Evolutionary conservation across 2,797 vertebrate genomes (phyloP).

Genomic region (Poecilia picta): DNA sequence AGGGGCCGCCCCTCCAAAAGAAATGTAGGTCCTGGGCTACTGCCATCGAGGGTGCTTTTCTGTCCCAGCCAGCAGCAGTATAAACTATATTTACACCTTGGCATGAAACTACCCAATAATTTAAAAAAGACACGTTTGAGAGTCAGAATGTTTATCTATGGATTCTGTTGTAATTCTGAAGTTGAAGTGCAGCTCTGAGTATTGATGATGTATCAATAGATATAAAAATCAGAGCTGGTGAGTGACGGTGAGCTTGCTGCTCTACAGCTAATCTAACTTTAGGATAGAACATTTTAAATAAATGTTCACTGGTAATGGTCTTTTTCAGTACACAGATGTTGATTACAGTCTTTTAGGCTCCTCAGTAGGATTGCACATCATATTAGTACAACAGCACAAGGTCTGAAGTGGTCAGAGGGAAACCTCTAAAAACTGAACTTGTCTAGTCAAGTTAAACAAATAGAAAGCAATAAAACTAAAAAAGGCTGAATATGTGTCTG

Average conservation of each 20-base stretch:
- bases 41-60: too few relatives aligned
- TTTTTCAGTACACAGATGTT: neutral
- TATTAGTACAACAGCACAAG: neutral
- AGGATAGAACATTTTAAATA: neutral
- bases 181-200: neutral
- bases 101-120: neutral
- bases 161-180: neutral
- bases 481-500: neutral
- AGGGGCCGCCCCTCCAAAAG: too few relatives aligned
- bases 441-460: neutral
- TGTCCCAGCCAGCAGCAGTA: neutral
- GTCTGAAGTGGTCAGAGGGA: neutral
- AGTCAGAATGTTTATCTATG: neutral
- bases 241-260: neutral
- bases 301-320: neutral
- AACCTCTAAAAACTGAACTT: neutral
- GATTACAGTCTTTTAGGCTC: neutral
- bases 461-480: neutral
- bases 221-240: neutral
- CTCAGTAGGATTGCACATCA: neutral
- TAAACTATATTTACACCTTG: neutral
- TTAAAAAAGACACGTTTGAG: neutral
- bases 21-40: too few relatives aligned
- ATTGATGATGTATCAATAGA: neutral
- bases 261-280: neutral